A percentile compares a stretch with the other conserved stretches of the same genome.
These are phyloP conservation scores for Heteractis magnifica DNA, from an alignment of 92 coral and sea anemone genomes.

Conservation along the genomic window DNA sequence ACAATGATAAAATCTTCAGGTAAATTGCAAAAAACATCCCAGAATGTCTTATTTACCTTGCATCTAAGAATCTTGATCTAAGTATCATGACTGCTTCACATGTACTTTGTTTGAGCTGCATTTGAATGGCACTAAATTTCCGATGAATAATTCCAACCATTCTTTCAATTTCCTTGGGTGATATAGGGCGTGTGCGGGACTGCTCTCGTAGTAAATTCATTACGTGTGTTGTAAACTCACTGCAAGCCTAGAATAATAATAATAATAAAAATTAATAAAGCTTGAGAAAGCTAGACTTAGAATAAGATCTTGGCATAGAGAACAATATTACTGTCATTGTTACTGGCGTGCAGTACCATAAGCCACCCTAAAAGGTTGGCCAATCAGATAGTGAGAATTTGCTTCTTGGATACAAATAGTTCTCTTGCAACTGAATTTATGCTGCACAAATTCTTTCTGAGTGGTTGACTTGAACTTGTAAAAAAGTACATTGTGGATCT, in stretches of 20 bases:
- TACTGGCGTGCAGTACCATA: too few species aligned
- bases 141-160: constrained; percentile 99
- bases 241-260: constrained; percentile 72
- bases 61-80: constrained; percentile 96
- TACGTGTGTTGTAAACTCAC: constrained; percentile 98
- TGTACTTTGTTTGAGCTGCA: constrained; percentile 99
- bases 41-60: constrained; percentile 61
- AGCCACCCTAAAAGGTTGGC: too few species aligned
- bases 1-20: too few species aligned
- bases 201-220: constrained; percentile 97
- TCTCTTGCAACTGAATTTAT: too few species aligned
- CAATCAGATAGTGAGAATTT: too few species aligned
- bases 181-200: constrained; percentile 94
- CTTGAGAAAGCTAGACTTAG: too few species aligned
- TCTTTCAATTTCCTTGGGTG: constrained; percentile 95
- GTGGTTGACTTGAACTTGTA: too few species aligned
- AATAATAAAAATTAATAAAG: not conserved
- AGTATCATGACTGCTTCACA: constrained; percentile 99
- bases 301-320: too few species aligned
- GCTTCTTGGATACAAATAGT: too few species aligned
- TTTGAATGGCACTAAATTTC: constrained; percentile 99
- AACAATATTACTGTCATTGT: too few species aligned
- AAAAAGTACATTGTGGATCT: too few species aligned
- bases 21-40: not conserved
- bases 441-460: too few species aligned